These are phyloP conservation scores for Pholis gunnellus DNA, from an alignment of 2,113 vertebrate species.

Conservation along the genomic window DNA sequence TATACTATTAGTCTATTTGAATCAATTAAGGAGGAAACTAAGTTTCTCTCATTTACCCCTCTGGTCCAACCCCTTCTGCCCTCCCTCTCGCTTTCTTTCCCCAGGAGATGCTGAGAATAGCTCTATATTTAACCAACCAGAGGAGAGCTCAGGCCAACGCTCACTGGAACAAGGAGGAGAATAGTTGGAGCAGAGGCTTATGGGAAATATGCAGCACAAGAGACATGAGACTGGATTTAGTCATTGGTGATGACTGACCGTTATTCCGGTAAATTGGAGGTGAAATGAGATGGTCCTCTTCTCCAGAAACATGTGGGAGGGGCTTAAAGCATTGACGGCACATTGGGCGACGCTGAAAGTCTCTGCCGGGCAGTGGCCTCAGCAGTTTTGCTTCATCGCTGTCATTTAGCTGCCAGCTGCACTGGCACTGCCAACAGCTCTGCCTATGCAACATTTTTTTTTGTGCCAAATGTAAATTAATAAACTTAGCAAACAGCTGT, in stretches of 20 bases:
- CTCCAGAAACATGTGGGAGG: slow-evolving; percentile 10
- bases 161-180: slow-evolving; percentile 39
- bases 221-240: slow-evolving; percentile 11
- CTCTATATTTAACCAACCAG: slow-evolving; percentile 72
- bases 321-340: background rate
- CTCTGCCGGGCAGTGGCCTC: slow-evolving; percentile 26
- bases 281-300: slow-evolving; percentile 14
- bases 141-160: slow-evolving; percentile 59
- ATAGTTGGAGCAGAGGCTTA: slow-evolving; percentile 8
- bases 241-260: slow-evolving; percentile 20
- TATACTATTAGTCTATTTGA: background rate
- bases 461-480: slow-evolving; percentile 57
- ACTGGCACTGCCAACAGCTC: slow-evolving; percentile 37
- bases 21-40: background rate
- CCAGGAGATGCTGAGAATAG: slow-evolving; percentile 61
- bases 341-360: slow-evolving; percentile 1
- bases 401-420: slow-evolving; percentile 47
- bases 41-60: slow-evolving; percentile 1
- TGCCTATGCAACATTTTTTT: slow-evolving; percentile 42
- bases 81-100: slow-evolving; percentile 39
- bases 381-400: slow-evolving; percentile 52
- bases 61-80: background rate
- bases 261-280: slow-evolving; percentile 32
- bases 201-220: background rate
- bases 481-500: slow-evolving; percentile 13